phyloP scores from a whole-genome alignment of 2,888 invertebrate species.

The Fragum fragum region DNA sequence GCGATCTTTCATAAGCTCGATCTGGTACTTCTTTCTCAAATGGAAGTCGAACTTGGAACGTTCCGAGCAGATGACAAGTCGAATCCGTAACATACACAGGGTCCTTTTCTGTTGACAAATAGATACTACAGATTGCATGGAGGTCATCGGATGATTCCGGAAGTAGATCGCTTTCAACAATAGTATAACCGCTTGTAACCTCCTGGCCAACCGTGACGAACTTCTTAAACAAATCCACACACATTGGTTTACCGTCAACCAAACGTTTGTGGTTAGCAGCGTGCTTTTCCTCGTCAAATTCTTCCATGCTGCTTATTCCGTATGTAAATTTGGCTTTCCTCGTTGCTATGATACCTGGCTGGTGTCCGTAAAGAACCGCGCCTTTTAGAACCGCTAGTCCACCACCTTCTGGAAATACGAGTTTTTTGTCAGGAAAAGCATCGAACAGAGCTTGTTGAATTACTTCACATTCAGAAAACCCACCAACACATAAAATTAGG shows the following conservation, averaged over 20 bases:
- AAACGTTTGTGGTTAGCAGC: constrained; percentile 4
- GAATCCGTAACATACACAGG: constrained; percentile 20
- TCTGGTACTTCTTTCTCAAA: constrained; percentile 16
- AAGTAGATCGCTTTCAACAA: constrained; percentile 11
- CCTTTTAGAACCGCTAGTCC: constrained; percentile 20
- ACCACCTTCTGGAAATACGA: constrained; percentile 11
- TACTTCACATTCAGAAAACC: constrained; percentile 49
- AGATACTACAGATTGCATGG: constrained; percentile 1
- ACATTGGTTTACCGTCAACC: constrained; percentile 4
- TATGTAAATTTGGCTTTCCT: constrained; percentile 16
- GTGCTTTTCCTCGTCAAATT: constrained; percentile 18
- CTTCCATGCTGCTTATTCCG: constrained; percentile 6
- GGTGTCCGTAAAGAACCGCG: constrained; percentile 12
- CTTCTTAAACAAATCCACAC: constrained; percentile 17
- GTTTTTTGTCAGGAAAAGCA: constrained; percentile 10
- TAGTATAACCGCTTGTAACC: constrained; percentile 19
- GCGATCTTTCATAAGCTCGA: constrained; percentile 16
- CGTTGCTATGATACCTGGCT: constrained; percentile 16
- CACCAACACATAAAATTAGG: constrained; percentile 43
- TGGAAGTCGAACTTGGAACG: constrained; percentile 8
- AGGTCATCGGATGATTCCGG: background rate
- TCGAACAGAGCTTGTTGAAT: constrained; percentile 40
- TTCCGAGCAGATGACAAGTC: background rate
- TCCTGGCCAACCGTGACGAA: constrained; percentile 12
- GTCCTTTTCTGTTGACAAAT: constrained; percentile 8